These are phyloP conservation scores for Tympanoctomys barrerae DNA, from an alignment of 2,797 vertebrate genomes.

Conservation along the genomic window DNA sequence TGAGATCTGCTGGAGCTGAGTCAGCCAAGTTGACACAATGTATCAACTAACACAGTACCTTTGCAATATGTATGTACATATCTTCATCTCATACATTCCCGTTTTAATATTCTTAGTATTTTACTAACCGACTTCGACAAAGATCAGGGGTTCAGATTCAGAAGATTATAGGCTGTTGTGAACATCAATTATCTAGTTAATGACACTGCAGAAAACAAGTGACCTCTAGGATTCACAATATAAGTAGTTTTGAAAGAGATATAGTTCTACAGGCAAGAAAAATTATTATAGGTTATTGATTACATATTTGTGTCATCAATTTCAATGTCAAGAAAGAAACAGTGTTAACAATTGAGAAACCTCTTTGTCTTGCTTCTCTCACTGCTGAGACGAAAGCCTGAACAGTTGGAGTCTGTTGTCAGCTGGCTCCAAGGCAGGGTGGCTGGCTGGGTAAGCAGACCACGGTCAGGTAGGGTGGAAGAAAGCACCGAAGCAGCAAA, in stretches of 20 bases:
- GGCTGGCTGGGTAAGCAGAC: background rate
- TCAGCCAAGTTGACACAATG: too few species aligned
- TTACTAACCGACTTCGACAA: background rate
- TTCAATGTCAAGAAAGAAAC: background rate
- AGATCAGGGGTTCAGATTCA: background rate
- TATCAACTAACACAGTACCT: too few species aligned
- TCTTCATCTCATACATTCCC: background rate
- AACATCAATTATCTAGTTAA: background rate
- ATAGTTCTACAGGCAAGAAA: background rate
- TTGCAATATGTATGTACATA: background rate
- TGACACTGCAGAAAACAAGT: background rate
- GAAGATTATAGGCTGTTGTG: background rate
- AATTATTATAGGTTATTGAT: background rate
- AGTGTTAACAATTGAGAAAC: background rate
- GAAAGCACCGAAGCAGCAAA: background rate
- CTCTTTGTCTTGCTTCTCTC: background rate
- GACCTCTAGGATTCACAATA: background rate
- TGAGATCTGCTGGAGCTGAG: too few species aligned
- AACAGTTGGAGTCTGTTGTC: background rate
- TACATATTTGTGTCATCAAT: background rate
- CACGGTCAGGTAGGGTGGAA: background rate
- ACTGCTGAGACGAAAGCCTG: background rate
- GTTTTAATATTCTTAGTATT: background rate
- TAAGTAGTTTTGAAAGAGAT: background rate
- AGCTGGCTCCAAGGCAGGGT: background rate